These are phyloP conservation scores for Cyanoliseus patagonus DNA, from an alignment of 2,113 vertebrate species.

Conservation along the genomic window DNA sequence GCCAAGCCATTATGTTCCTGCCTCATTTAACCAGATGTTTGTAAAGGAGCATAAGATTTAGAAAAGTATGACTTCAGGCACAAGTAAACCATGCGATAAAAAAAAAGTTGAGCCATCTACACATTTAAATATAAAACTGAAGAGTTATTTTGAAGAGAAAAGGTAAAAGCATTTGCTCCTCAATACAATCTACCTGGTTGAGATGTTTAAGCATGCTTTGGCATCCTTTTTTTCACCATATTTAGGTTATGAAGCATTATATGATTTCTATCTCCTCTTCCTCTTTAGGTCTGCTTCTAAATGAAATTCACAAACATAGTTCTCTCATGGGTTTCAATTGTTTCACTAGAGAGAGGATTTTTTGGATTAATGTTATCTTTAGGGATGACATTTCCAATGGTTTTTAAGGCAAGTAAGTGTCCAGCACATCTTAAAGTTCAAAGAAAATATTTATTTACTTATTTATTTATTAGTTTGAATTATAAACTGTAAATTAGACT, in stretches of 20 bases:
- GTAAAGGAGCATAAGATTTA: background rate
- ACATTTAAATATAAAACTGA: background rate
- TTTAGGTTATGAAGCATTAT: background rate
- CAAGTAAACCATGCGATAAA: background rate
- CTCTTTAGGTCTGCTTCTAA: background rate
- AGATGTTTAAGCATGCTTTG: background rate
- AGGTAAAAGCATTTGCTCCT: background rate
- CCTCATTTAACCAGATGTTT: background rate
- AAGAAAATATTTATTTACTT: background rate
- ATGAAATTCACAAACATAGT: background rate
- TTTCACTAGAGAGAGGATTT: background rate
- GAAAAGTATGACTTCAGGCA: background rate
- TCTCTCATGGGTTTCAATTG: background rate
- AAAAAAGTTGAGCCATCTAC: background rate
- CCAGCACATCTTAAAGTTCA: background rate
- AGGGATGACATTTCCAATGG: background rate
- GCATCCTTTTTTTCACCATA: fast-evolving
- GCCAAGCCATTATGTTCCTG: background rate
- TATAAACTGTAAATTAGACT: background rate
- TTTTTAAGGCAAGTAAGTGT: background rate
- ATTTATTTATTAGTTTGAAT: background rate
- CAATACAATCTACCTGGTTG: background rate
- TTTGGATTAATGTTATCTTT: background rate
- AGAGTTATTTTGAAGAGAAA: background rate
- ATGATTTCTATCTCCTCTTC: background rate